Conservation (phyloP, 2,113 vertebrate species). For the Bubo blakistoni region DNA sequence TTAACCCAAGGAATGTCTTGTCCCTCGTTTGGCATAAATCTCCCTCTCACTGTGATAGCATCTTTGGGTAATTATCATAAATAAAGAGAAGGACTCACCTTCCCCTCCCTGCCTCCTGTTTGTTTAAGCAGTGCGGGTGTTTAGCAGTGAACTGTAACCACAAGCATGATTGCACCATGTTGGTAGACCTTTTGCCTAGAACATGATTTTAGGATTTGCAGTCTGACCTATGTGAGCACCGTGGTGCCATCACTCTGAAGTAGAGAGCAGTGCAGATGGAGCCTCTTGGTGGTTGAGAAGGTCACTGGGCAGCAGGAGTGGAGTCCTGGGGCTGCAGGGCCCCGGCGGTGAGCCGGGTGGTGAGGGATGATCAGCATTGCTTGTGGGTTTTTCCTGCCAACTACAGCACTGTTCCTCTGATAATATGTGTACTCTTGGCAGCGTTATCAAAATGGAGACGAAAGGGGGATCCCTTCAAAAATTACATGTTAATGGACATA, state of each 20-base stretch:
- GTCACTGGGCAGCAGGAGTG: not conserved
- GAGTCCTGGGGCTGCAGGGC: not conserved
- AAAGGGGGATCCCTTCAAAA: not conserved
- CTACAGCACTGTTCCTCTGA: not conserved
- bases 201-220: not conserved
- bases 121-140: not conserved
- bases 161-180: not conserved
- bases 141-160: not conserved
- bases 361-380: not conserved
- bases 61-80: not conserved
- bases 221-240: accelerated
- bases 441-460: not conserved
- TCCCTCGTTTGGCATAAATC: not conserved
- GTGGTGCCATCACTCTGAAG: accelerated
- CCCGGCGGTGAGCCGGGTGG: not conserved
- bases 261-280: not conserved
- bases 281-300: not conserved
- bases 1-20: not conserved
- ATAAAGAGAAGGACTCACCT: not conserved
- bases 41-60: not conserved
- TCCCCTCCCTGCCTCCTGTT: too few species aligned
- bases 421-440: not conserved
- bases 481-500: not conserved
- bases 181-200: not conserved
- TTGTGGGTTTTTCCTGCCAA: not conserved